Base-by-base conservation (phyloP, 2,888 invertebrate genomes). In the Pardosa pseudoannulata region DNA sequence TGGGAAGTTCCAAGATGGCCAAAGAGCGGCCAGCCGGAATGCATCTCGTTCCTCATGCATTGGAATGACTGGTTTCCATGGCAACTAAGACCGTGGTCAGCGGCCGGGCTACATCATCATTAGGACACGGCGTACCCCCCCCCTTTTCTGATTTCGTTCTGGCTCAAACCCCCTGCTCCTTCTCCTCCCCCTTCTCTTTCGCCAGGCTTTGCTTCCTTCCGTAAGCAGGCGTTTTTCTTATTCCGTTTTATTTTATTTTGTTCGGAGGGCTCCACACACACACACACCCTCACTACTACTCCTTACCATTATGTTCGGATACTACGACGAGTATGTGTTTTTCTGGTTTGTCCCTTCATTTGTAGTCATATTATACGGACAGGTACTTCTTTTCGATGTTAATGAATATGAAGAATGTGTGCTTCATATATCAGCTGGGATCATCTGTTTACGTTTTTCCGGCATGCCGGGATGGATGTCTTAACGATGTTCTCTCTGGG, bases 11-110 rank as follows among this genome's bases (percentile, higher is more conserved):
- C 83, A 85, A 78, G 83, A 85, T 85, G 83, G 83, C 78, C 83
- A 85, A 46, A 78, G 75, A 78, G 78, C 78, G 74, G 86, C 79
- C 86, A 79, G 73, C 79, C 86, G 86, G 86, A 86, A 86, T 86
- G 79, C 86, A 86, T 86, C 86, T 86, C 86, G 70, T 79, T 86
- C 79, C 86, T 86, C 86, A 86, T 86, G 86, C 86, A 86, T 86
- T 79, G 86, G 86, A 86, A 86, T 79, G 86, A 86, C 87, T 78
- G 16, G 87, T 87, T 71, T 78, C 87, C 87, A 87, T 87, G 62
- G 81, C 73, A 87, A 87, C 87, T 87, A 87, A 87, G 81, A 81
- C 87, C 87, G 81, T 87, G 87, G 87, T 87, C 87, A 87, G 87
- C 87, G 81, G 46, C 81, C 70, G 62, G 80, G 78, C 76, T 87